These are phyloP conservation scores for Leptinotarsa tumamoca DNA, from an alignment of 2,888 invertebrate genomes.

Conservation along the genomic window DNA sequence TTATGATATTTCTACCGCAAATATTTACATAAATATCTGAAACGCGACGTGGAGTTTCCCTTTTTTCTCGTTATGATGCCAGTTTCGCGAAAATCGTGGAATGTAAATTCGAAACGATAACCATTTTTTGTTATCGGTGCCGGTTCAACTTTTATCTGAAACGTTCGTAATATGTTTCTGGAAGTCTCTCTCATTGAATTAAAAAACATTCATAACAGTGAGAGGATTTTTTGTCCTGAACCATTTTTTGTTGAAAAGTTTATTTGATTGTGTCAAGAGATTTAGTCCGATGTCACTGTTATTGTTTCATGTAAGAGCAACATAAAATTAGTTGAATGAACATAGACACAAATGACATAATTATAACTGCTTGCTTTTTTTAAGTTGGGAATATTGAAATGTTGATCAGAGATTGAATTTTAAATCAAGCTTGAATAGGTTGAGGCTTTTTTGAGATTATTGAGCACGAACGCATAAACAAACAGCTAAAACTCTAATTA, in stretches of 20 bases:
- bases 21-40: constrained; percentile 26
- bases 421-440: too few species aligned
- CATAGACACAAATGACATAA: too few species aligned
- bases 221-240: neutral
- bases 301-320: too few species aligned
- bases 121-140: constrained; percentile 6
- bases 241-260: neutral
- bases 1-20: constrained; percentile 20
- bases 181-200: neutral
- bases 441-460: too few species aligned
- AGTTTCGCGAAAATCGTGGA: constrained; percentile 11
- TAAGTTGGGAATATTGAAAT: too few species aligned
- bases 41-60: constrained; percentile 17
- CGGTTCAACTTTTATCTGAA: neutral
- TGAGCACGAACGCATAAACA: too few species aligned
- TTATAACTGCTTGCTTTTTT: too few species aligned
- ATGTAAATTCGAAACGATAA: constrained; percentile 10
- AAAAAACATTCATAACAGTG: neutral
- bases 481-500: too few species aligned
- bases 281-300: too few species aligned
- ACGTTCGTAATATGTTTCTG: neutral
- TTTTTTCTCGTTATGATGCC: constrained; percentile 10
- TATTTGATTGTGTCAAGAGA: neutral
- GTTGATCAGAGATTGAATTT: too few species aligned
- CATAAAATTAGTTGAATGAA: too few species aligned